Conservation (phyloP, 2,113 vertebrate species). For the Rhodinocichla rosea region DNA sequence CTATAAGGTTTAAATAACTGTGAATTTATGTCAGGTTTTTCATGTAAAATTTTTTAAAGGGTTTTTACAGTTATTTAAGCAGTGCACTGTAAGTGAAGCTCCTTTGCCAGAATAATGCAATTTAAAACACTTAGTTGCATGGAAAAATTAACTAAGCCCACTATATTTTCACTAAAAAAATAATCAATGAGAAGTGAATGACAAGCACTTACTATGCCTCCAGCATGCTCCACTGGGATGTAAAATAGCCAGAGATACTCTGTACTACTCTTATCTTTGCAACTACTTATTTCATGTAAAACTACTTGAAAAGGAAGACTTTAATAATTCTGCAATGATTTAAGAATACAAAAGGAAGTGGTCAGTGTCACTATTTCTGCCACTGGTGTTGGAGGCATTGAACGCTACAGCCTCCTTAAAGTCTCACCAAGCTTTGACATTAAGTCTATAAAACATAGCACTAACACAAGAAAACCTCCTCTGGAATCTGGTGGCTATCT, state of each 20-base stretch:
- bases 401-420: not conserved
- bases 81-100: not conserved
- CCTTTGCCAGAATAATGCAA: not conserved
- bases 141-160: not conserved
- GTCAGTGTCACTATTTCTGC: not conserved
- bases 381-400: not conserved
- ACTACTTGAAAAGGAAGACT: not conserved
- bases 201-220: not conserved
- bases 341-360: not conserved
- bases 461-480: not conserved
- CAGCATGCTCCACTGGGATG: not conserved
- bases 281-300: not conserved
- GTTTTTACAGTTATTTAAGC: not conserved
- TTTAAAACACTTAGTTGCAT: conserved; percentile 22
- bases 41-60: not conserved
- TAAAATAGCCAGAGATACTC: not conserved
- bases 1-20: not conserved
- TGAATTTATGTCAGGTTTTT: not conserved
- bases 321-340: not conserved
- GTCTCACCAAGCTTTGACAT: not conserved
- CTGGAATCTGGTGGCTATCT: not conserved
- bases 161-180: not conserved
- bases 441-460: not conserved
- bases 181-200: not conserved
- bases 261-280: not conserved